phyloP scores from a whole-genome alignment of 2,113 vertebrate species.

The Hepsetus odoe region DNA sequence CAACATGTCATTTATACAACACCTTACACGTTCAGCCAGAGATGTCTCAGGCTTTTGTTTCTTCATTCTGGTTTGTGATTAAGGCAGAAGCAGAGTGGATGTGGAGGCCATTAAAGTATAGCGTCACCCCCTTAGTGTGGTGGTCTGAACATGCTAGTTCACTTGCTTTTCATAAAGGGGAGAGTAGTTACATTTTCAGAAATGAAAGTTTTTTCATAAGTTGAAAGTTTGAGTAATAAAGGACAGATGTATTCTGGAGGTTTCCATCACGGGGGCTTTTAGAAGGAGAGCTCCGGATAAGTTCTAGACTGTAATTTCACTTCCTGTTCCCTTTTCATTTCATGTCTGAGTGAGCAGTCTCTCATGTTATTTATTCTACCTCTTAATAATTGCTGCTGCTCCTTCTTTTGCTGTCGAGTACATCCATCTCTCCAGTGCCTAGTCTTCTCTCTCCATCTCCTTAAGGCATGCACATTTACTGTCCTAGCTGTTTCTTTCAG shows the following conservation, averaged over 20 bases:
- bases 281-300: neutral
- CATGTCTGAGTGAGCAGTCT: neutral
- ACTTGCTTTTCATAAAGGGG: neutral
- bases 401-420: neutral
- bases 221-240: neutral
- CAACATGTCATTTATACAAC: neutral
- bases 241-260: neutral
- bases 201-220: neutral
- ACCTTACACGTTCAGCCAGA: neutral
- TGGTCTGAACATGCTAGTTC: neutral
- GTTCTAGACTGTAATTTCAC: neutral
- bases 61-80: conserved; percentile 52
- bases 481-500: neutral
- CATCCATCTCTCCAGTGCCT: neutral
- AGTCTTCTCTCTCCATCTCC: neutral
- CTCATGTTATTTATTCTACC: neutral
- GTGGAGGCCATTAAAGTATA: conserved; percentile 60
- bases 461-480: neutral
- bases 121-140: neutral
- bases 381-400: conserved; percentile 2
- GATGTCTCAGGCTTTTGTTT: neutral
- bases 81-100: conserved; percentile 57
- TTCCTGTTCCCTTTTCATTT: neutral
- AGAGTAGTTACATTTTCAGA: neutral
- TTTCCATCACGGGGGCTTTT: neutral